Percentiles rank a stretch among this genome's conserved stretches.
These are phyloP conservation scores for Fundulus diaphanus DNA, from an alignment of 2,797 vertebrate genomes.

Conservation along the genomic window DNA sequence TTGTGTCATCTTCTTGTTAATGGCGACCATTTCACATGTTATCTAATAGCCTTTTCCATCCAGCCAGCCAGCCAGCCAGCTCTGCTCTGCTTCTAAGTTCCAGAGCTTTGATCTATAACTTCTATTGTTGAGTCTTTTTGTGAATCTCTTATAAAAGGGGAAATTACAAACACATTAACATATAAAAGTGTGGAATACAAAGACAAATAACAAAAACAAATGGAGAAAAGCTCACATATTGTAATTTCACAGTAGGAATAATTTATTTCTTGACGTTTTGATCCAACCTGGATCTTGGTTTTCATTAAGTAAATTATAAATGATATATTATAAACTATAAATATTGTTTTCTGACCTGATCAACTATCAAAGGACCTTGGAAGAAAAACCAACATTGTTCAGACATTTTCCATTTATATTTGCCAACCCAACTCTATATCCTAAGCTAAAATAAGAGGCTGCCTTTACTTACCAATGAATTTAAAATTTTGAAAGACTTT, in stretches of 20 bases:
- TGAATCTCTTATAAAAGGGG: not conserved
- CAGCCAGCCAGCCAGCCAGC: not conserved
- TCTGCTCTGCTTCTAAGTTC: too few species aligned
- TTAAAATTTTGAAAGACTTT: conserved; percentile 7
- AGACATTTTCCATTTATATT: not conserved
- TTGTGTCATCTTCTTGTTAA: too few species aligned
- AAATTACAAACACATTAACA: not conserved
- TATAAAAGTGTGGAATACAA: not conserved
- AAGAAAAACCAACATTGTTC: not conserved
- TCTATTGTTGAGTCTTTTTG: too few species aligned
- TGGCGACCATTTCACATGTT: not conserved
- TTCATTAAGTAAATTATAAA: too few species aligned
- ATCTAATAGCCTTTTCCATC: too few species aligned
- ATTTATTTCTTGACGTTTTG: not conserved
- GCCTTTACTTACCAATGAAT: not conserved
- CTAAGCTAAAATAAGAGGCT: not conserved
- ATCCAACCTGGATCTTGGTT: not conserved
- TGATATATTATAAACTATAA: too few species aligned
- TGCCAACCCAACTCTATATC: not conserved
- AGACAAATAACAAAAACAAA: not conserved
- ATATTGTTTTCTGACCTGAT: not conserved
- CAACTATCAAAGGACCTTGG: not conserved
- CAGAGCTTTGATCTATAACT: too few species aligned
- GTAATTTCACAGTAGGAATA: not conserved
- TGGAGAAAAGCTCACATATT: not conserved